Base-by-base conservation (phyloP, 2,888 invertebrate genomes). In the Tortrix viridana region DNA sequence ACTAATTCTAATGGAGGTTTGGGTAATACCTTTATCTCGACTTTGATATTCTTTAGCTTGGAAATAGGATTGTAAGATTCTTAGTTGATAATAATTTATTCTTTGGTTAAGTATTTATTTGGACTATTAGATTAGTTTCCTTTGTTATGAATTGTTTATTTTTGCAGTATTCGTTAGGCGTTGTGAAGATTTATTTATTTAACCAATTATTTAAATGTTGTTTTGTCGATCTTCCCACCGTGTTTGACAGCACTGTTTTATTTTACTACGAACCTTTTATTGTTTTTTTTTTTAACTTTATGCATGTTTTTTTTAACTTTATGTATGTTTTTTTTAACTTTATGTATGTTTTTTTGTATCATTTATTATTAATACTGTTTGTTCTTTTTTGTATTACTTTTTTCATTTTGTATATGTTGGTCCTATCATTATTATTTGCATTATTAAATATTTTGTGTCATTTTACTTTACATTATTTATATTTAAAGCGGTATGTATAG, bases 401-500 rank as follows among this genome's bases (percentile, higher is more conserved):
- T 44, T 18, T 18, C 5, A 26, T 66, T 66, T 41, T 43, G 48
- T 47, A 38, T 32, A 56, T n/a, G 41, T 1, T n/a, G 2, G 5
- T n/a, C 4, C 41, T 41, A 52, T 59, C 47, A 54, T 20, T 65
- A 57, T 57, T 59, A 16, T 54, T 68, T 16, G 18, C 44, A 55
- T 23, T n/a, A n/a, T 55, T 22, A 19, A 26, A 26, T 5, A 23
- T 66, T 66, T 43, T 43, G 54, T 49, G 48, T 32, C 56, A 41
- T 14, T 41, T n/a, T 3, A 32, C 16, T 16, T n/a, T 6, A 14
- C 37, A 53, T 63, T 49, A 54, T 22, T 64, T 55, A 52, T 59
- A 16, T 54, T 68, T 32, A 32, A 49, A 74, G 88, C 86, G 76
- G 86, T 88, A 88, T 86, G 71, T 74, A 58, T 82, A 81, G 73